Evolutionary conservation across 2,113 vertebrate genomes (phyloP).

Genomic region (Cichladusa arquata): DNA sequence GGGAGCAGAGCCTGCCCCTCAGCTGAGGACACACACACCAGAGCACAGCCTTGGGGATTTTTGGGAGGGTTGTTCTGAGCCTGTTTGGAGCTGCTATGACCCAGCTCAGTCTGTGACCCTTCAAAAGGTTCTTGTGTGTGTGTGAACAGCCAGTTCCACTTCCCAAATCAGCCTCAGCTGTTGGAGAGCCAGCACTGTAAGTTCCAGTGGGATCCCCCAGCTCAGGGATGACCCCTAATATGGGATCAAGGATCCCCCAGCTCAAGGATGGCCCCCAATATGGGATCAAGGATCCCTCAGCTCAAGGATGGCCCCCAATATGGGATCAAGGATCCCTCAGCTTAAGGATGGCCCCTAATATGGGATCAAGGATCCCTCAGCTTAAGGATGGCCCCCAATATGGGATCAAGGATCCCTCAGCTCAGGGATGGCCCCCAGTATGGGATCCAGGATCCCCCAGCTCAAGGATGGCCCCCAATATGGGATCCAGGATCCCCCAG

Average conservation of each 20-base stretch:
- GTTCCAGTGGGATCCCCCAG: not conserved
- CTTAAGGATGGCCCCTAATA: too few species aligned
- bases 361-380: not conserved
- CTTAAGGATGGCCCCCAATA: rapidly evolving
- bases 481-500: too few species aligned
- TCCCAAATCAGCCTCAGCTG: not conserved
- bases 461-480: too few species aligned
- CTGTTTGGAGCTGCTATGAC: rapidly evolving
- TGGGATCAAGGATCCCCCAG: not conserved
- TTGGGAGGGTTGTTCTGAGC: not conserved
- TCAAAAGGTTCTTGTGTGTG: rapidly evolving
- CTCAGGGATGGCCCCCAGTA: rapidly evolving
- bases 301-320: not conserved
- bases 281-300: not conserved
- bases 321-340: too few species aligned
- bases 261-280: rapidly evolving
- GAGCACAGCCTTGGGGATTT: rapidly evolving
- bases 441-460: not conserved
- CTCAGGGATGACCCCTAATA: not conserved
- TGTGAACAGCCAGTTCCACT: not conserved
- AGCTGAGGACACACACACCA: not conserved
- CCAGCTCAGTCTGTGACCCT: not conserved
- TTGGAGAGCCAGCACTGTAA: not conserved
- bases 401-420: not conserved
- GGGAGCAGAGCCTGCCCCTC: not conserved